Conservation (phyloP, 2,797 vertebrate genomes). For the Oryzias sinensis region DNA sequence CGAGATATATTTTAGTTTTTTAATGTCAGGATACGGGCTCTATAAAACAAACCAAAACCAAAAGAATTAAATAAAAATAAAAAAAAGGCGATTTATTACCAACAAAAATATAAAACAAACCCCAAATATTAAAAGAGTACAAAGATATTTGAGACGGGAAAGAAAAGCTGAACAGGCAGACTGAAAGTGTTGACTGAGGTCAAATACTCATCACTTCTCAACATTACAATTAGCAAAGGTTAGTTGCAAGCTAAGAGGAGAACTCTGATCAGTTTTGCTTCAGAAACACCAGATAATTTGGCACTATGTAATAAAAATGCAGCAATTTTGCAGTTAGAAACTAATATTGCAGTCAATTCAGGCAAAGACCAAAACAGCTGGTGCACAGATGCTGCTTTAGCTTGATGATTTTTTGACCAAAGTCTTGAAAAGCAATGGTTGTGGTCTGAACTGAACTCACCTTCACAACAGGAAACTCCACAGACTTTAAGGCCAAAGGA, state of each 20-base stretch:
- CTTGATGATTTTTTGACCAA: conserved; percentile 23
- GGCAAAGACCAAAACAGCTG: background rate
- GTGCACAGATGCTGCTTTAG: background rate
- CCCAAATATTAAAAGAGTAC: background rate
- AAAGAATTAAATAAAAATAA: no score
- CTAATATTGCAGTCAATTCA: no score
- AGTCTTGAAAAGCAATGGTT: conserved; percentile 18
- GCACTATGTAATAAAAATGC: no score
- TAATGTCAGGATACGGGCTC: no score
- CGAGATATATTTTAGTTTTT: no score
- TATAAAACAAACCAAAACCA: no score
- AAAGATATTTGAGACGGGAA: background rate
- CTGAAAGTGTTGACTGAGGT: conserved; percentile 31
- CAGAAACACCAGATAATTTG: background rate
- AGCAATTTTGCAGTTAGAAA: no score
- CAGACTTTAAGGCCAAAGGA: conserved; percentile 99
- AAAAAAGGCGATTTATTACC: no score
- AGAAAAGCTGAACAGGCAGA: conserved; percentile 1
- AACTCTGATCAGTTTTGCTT: background rate
- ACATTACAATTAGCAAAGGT: background rate
- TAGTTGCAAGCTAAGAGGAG: no score
- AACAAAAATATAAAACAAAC: no score
- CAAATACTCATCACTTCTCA: conserved; percentile 17
- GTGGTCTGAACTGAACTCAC: conserved; percentile 75
- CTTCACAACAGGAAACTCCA: conserved; percentile 86